These are phyloP conservation scores for Danio choprae DNA, from an alignment of 2,797 vertebrate species.

Conservation along the genomic window DNA sequence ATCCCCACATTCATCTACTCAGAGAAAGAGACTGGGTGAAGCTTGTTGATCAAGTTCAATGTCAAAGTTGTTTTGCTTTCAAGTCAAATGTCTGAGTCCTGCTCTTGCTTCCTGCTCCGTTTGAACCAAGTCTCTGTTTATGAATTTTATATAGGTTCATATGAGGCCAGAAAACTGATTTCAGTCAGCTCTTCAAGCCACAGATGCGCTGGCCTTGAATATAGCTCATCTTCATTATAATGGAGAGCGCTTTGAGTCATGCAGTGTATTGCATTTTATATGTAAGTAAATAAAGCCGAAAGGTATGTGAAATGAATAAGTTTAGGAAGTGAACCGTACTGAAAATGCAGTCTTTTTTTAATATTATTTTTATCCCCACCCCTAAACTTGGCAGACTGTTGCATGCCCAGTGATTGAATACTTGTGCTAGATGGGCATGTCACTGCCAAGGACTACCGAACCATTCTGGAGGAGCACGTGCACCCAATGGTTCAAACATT, in stretches of 20 bases:
- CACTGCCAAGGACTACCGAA: no score
- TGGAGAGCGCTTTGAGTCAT: background rate
- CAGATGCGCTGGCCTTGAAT: conserved; percentile 13
- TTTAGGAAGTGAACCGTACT: background rate
- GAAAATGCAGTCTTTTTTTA: conserved; percentile 15
- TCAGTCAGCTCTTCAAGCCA: background rate
- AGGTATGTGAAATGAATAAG: conserved; percentile 14
- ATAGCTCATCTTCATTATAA: conserved; percentile 8
- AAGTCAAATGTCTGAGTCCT: conserved; percentile 35
- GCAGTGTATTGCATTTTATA: conserved; percentile 11
- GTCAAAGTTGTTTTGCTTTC: conserved; percentile 46
- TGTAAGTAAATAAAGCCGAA: background rate
- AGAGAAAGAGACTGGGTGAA: conserved; percentile 17
- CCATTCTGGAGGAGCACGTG: no score
- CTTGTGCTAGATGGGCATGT: no score
- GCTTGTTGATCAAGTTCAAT: conserved; percentile 8
- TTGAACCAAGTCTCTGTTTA: conserved; percentile 34
- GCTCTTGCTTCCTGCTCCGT: conserved; percentile 15
- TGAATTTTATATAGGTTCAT: conserved; percentile 48
- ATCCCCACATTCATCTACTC: conserved; percentile 10
- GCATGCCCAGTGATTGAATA: no score
- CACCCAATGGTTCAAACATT: no score
- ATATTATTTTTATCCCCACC: no score
- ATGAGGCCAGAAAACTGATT: background rate
- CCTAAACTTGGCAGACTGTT: no score